Conservation (phyloP, 2,797 vertebrate genomes). For the Enteromius viviparus region DNA sequence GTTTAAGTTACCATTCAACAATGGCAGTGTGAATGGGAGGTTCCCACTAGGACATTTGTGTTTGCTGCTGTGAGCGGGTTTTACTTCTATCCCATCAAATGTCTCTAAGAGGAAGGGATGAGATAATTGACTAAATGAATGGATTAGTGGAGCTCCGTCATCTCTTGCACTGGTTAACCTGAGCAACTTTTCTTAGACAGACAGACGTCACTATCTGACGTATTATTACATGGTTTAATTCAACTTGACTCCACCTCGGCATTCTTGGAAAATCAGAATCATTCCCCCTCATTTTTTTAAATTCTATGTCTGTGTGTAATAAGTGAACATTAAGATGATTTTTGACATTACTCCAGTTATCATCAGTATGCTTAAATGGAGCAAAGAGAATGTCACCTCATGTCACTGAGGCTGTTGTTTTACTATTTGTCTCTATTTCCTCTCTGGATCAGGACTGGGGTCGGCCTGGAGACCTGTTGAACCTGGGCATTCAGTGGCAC, state of each 20-base stretch:
- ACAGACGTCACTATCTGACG: neutral
- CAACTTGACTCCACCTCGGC: neutral
- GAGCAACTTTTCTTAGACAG: constrained; percentile 1
- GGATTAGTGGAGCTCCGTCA: constrained; percentile 1
- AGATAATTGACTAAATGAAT: constrained; percentile 9
- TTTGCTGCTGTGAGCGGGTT: neutral
- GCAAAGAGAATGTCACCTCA: too few relatives aligned
- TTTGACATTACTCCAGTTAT: neutral
- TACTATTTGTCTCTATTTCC: neutral
- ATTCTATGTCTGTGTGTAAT: too few relatives aligned
- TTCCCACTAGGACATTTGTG: neutral
- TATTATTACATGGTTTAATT: neutral
- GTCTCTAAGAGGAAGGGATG: constrained; percentile 5
- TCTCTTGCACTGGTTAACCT: neutral
- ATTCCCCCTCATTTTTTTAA: too few relatives aligned
- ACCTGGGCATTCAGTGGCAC: constrained; percentile 94
- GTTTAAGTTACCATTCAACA: neutral
- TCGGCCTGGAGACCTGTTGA: constrained; percentile 91
- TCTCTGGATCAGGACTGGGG: constrained; percentile 90
- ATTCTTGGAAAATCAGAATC: neutral
- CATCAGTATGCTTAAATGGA: neutral
- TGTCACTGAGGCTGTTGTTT: neutral
- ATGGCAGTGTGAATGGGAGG: neutral
- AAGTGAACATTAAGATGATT: neutral
- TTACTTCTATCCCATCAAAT: constrained; percentile 24